These are phyloP conservation scores for Eulemur macaco DNA, from an alignment of 2,113 vertebrate species.

Conservation along the genomic window DNA sequence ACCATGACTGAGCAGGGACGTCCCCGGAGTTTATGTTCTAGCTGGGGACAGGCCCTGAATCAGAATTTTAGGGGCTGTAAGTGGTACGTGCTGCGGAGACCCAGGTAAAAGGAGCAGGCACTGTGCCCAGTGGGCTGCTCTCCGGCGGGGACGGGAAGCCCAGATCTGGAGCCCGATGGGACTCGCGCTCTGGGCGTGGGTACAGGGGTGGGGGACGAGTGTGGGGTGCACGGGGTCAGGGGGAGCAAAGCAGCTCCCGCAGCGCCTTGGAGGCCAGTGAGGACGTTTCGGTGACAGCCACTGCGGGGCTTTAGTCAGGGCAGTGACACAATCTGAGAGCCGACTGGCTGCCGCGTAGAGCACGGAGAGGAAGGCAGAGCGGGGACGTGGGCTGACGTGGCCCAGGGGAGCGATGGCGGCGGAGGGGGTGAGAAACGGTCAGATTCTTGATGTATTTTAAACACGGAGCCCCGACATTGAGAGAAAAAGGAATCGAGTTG, in stretches of 20 bases:
- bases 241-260: background rate
- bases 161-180: background rate
- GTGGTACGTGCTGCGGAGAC: background rate
- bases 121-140: background rate
- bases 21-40: background rate
- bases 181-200: background rate
- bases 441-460: background rate
- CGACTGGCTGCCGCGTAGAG: background rate
- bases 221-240: fast-evolving
- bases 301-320: background rate
- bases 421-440: background rate
- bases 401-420: background rate
- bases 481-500: background rate
- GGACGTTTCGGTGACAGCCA: background rate
- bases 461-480: background rate
- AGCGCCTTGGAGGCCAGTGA: background rate
- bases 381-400: background rate
- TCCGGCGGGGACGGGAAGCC: background rate
- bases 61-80: background rate
- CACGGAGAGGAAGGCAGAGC: background rate
- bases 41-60: background rate
- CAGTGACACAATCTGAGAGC: background rate
- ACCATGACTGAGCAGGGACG: background rate
- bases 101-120: no score
- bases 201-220: fast-evolving